Evolutionary conservation across 64 coral and sea anemone genomes (phyloP).

Genomic region (Trachythela sp.): DNA sequence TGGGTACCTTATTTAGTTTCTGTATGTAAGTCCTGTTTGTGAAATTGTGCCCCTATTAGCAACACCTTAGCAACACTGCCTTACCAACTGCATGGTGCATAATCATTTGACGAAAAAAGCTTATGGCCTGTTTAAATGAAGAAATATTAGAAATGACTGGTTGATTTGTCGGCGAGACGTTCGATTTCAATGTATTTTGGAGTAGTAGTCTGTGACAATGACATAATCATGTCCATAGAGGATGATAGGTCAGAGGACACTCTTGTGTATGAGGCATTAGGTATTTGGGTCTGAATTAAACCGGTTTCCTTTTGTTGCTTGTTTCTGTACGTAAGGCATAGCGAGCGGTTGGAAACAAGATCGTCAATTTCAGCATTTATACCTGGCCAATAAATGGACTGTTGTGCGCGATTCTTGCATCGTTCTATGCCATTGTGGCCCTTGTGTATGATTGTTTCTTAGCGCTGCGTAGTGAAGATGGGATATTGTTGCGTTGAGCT

Average conservation of each 20-base stretch:
- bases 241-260: not conserved
- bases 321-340: not conserved
- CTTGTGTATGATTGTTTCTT: not conserved
- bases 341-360: not conserved
- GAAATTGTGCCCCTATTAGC: too few species aligned
- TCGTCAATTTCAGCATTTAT: not conserved
- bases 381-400: not conserved
- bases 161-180: not conserved
- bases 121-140: too few species aligned
- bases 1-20: too few species aligned
- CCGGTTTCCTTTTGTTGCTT: slow-evolving; percentile 3
- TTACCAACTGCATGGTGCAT: too few species aligned
- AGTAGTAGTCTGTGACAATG: not conserved
- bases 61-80: too few species aligned
- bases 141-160: too few species aligned
- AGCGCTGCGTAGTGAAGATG: not conserved
- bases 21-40: too few species aligned
- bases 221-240: not conserved
- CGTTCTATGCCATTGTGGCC: not conserved
- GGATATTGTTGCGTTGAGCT: not conserved
- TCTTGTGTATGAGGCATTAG: not conserved
- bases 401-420: not conserved
- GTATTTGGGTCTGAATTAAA: not conserved
- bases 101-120: too few species aligned
- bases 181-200: not conserved